Percentiles rank a stretch among this genome's conserved stretches.
Conservation (phyloP, 2,888 invertebrate genomes). For the Notocelia uddmanniana region DNA sequence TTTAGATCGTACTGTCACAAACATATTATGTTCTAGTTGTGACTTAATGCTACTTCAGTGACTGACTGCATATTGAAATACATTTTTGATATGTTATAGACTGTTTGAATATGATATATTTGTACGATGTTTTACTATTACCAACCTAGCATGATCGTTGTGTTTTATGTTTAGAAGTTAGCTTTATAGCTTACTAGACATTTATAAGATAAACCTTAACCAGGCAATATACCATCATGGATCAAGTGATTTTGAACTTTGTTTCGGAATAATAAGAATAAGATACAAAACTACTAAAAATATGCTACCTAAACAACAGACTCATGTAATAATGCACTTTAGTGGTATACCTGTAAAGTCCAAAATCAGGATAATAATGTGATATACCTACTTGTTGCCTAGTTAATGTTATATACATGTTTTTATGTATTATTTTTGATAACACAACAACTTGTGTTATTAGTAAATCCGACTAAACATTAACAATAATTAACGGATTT, state of each 20-base stretch:
- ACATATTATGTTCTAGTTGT: not conserved
- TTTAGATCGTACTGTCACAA: not conserved
- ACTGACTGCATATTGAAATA: not conserved
- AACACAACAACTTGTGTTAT: too few relatives aligned
- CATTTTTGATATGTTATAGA: not conserved
- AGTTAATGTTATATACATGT: not conserved
- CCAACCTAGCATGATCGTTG: constrained; percentile 49
- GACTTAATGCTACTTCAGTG: not conserved
- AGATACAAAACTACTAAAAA: too few relatives aligned
- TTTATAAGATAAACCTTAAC: not conserved
- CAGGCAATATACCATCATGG: not conserved
- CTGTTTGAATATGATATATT: constrained; percentile 1
- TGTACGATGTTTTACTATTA: too few relatives aligned
- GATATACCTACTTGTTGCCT: not conserved
- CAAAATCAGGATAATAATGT: not conserved
- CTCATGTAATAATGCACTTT: too few relatives aligned
- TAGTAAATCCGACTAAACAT: not conserved
- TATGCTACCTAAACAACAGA: too few relatives aligned
- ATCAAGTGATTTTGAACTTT: not conserved
- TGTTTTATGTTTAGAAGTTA: constrained; percentile 35
- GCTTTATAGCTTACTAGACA: not conserved
- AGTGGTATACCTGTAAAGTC: too few relatives aligned
- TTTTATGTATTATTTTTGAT: constrained; percentile 23
- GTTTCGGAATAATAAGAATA: too few relatives aligned
- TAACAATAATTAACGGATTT: constrained; percentile 3